These are phyloP conservation scores for Potorous gilbertii DNA, from an alignment of 2,797 vertebrate genomes.

Conservation along the genomic window DNA sequence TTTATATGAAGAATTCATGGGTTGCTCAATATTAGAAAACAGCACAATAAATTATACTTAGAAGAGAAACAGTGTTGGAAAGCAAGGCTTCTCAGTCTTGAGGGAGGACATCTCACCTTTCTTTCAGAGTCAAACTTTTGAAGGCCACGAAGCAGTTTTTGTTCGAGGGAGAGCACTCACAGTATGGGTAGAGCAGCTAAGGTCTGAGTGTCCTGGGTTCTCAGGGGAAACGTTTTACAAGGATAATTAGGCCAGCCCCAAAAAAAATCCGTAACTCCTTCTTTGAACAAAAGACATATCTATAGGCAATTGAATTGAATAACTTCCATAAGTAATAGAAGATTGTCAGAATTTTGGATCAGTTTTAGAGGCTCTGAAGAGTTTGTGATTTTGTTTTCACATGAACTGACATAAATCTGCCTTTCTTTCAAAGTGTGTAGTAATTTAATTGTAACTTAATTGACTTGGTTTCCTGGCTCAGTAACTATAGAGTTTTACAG, in stretches of 20 bases:
- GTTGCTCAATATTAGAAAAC: not conserved
- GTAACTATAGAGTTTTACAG: not conserved
- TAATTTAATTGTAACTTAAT: conserved; percentile 11
- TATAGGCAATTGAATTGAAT: not conserved
- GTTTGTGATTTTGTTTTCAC: not conserved
- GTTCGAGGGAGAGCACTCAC: not conserved
- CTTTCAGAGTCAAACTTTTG: not conserved
- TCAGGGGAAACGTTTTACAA: not conserved
- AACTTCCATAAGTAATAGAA: not conserved
- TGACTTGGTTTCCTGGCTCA: conserved; percentile 21
- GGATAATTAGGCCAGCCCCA: not conserved
- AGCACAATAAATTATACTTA: not conserved
- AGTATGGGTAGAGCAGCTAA: not conserved
- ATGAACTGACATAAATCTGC: not conserved
- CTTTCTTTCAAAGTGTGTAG: conserved; percentile 22
- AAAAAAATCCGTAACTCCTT: not conserved
- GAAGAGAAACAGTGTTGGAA: not conserved
- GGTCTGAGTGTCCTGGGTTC: not conserved
- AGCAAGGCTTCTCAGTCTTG: not conserved
- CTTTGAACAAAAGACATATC: not conserved
- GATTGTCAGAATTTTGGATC: not conserved
- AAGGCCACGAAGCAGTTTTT: not conserved
- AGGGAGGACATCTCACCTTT: not conserved
- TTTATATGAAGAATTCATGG: not conserved
- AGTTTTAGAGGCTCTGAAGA: not conserved